These are phyloP conservation scores for Solea senegalensis DNA, from an alignment of 2,113 vertebrate genomes.

Conservation along the genomic window DNA sequence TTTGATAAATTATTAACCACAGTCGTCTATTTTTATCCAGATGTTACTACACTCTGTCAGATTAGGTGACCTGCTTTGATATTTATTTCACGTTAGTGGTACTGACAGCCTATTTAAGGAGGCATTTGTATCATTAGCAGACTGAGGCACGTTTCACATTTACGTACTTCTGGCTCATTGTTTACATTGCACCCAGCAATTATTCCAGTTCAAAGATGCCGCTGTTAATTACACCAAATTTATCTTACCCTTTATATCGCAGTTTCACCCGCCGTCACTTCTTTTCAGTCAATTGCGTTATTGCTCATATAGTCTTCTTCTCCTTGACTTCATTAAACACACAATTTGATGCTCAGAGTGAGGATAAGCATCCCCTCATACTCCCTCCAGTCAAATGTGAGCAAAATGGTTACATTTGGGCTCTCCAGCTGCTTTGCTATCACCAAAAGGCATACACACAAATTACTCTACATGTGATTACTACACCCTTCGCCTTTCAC, in stretches of 20 bases:
- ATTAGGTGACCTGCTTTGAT: constrained; percentile 32
- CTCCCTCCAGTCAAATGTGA: background rate
- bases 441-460: background rate
- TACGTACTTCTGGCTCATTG: constrained; percentile 6
- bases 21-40: constrained; percentile 38
- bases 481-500: background rate
- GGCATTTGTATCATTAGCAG: constrained; percentile 24
- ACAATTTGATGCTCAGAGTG: background rate
- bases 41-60: constrained; percentile 41
- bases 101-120: constrained; percentile 34
- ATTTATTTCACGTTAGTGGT: constrained; percentile 29
- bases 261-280: constrained; percentile 12
- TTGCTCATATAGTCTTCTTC: constrained; percentile 9
- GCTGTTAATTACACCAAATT: constrained; percentile 8
- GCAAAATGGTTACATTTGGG: background rate
- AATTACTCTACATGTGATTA: background rate
- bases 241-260: constrained; percentile 12
- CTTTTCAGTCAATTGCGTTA: background rate
- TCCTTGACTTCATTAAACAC: background rate
- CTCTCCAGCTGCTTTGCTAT: background rate
- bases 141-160: constrained; percentile 21
- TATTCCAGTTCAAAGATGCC: constrained; percentile 13
- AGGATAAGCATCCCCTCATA: constrained; percentile 3
- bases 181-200: constrained; percentile 34
- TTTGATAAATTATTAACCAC: constrained; percentile 41